phyloP scores from a whole-genome alignment of 2,797 vertebrate species.

The Ispidina picta region DNA sequence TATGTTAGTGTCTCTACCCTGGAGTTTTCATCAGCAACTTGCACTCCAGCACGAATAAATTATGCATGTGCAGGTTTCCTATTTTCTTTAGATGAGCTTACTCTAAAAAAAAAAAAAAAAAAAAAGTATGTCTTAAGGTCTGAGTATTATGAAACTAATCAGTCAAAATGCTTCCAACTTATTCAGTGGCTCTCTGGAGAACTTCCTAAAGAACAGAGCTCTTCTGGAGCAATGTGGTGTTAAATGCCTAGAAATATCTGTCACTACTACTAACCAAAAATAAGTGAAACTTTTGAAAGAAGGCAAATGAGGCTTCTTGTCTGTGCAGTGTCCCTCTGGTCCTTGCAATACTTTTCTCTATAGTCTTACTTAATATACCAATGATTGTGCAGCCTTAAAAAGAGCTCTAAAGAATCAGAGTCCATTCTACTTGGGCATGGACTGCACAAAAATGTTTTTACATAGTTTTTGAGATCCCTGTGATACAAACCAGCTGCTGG shows the following conservation, averaged over 20 bases:
- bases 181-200: background rate
- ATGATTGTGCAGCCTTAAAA: background rate
- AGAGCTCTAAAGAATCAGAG: background rate
- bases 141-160: background rate
- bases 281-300: background rate
- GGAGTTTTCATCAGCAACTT: background rate
- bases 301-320: background rate
- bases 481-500: background rate
- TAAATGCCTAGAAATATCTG: background rate
- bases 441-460: background rate
- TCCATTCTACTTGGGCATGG: background rate
- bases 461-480: background rate
- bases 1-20: background rate
- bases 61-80: background rate
- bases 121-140: background rate
- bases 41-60: background rate
- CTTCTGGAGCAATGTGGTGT: background rate
- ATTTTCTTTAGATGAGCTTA: background rate
- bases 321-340: background rate
- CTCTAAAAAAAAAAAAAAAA: no score
- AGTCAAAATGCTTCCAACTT: background rate
- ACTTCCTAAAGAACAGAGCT: background rate
- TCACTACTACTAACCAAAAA: background rate
- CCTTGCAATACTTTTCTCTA: background rate
- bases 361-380: background rate